These are phyloP conservation scores for Pachyrhynchus sulphureomaculatus DNA, from an alignment of 1,140 invertebrate species.

Conservation along the genomic window DNA sequence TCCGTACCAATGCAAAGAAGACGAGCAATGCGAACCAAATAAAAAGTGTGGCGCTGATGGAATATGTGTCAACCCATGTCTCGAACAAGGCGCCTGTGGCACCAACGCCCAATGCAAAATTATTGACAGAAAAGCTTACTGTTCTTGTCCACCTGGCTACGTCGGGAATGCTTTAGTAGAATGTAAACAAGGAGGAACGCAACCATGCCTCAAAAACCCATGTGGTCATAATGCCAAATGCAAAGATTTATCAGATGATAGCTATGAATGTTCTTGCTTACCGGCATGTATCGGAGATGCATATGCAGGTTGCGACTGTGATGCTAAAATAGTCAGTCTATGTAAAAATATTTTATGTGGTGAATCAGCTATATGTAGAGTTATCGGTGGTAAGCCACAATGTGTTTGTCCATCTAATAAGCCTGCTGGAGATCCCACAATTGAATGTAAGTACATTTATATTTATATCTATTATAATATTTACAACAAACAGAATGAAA, in stretches of 20 bases:
- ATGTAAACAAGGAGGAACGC: constrained; percentile 66
- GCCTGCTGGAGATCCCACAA: constrained; percentile 80
- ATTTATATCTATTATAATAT: too few relatives aligned
- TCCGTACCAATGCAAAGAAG: constrained; percentile 72
- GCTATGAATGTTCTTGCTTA: constrained; percentile 76
- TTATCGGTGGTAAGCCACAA: constrained; percentile 65
- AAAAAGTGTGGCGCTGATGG: constrained; percentile 73
- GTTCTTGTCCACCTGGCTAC: constrained; percentile 82
- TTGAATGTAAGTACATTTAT: constrained; percentile 73
- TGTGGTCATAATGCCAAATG: constrained; percentile 85
- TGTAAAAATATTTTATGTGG: constrained; percentile 77
- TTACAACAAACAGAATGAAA: too few relatives aligned
- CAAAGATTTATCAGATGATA: constrained; percentile 66
- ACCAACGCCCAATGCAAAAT: constrained; percentile 84
- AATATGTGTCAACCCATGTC: constrained; percentile 81
- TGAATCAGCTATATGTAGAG: constrained; percentile 76
- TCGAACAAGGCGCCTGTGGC: constrained; percentile 74
- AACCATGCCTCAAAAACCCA: constrained; percentile 74
- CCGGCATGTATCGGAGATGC: constrained; percentile 81
- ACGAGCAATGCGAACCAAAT: constrained; percentile 76
- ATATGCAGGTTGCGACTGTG: constrained; percentile 74
- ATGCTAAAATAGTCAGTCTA: constrained; percentile 59
- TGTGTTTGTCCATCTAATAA: constrained; percentile 82
- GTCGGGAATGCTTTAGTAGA: constrained; percentile 78
- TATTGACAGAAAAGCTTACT: constrained; percentile 71